Evolutionary conservation across 2,888 invertebrate genomes (phyloP).

Genomic region (Polylopha cassiicola): DNA sequence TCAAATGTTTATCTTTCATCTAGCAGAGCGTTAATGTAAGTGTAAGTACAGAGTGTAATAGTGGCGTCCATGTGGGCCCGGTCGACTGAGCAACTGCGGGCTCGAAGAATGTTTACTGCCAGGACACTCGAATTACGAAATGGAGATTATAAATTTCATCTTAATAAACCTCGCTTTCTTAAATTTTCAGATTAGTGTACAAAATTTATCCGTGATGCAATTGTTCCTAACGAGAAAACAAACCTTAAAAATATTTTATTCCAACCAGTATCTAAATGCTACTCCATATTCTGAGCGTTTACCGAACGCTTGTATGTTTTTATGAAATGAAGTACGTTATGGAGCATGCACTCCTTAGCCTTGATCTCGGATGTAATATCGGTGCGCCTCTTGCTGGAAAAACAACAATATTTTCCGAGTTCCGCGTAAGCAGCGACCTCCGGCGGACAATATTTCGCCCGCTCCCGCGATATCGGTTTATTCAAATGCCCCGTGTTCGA

Average conservation of each 20-base stretch:
- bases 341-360: slow-evolving; percentile 1
- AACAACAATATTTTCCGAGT: slow-evolving; percentile 59
- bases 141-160: no score
- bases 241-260: no score
- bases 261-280: no score
- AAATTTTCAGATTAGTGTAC: no score
- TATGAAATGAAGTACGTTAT: background rate
- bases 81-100: slow-evolving; percentile 45
- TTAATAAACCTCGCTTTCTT: no score
- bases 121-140: no score
- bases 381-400: slow-evolving; percentile 46
- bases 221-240: no score
- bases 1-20: slow-evolving; percentile 77
- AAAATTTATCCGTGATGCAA: no score
- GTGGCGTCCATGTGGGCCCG: slow-evolving; percentile 39
- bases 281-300: background rate
- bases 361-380: slow-evolving; percentile 59
- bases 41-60: slow-evolving; percentile 59
- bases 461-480: slow-evolving; percentile 69
- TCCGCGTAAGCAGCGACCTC: slow-evolving; percentile 55
- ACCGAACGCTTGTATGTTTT: background rate
- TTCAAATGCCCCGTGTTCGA: slow-evolving; percentile 71
- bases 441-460: slow-evolving; percentile 71
- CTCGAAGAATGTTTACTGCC: no score
- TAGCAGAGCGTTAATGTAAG: slow-evolving; percentile 66